Base-by-base conservation (phyloP, 2,888 invertebrate species). In the Andrena bucephala region DNA sequence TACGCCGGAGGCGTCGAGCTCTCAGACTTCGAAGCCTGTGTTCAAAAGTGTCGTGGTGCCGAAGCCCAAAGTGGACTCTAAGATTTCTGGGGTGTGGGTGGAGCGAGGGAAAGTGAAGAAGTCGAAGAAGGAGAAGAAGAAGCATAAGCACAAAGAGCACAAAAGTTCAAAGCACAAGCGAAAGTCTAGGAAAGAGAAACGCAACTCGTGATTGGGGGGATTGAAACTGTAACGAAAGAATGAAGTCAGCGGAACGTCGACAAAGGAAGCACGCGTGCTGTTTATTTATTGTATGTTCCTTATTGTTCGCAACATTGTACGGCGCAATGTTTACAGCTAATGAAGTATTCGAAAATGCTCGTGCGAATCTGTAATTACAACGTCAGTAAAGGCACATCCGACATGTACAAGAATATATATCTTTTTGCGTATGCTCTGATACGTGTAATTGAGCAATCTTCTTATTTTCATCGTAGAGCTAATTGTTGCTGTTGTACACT, bases 71-170 rank as follows among this genome's bases (percentile, higher is more conserved):
- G 16, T 2, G 6, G 83, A 81, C 5, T 62, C 74, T 0, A 77
- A 70, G 16, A 65, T 70, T 16, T 83, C 86, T 13, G 91, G 90
- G 3, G 83, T 90, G 52, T 94, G 93, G 93, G 90, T 93, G 1
- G 93, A 90, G 81, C 72, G 62, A 71, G 79, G 68, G 3, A 84
- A 77, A 81, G n/a, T 68, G 72, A 90, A 93, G 52, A 93, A 93
- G 71, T 89, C 90, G 3, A 94, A 93, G 71, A 94, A 93, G 54
- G 91, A 92, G 36, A 93, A 93, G 67, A 93, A 93, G 27, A 94
- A 93, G 59, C 93, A 92, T 36, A 94, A 93, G 67, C 92, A 93
- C 68, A 91, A 91, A 73, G 92, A 93, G 42, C 87, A 90, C 7
- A 89, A 87, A 72, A 90, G 89, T 13, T 89, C 90, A 1, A 92